Base-by-base conservation (phyloP, 1,140 invertebrate species). In the Meloidogyne exigua region DNA sequence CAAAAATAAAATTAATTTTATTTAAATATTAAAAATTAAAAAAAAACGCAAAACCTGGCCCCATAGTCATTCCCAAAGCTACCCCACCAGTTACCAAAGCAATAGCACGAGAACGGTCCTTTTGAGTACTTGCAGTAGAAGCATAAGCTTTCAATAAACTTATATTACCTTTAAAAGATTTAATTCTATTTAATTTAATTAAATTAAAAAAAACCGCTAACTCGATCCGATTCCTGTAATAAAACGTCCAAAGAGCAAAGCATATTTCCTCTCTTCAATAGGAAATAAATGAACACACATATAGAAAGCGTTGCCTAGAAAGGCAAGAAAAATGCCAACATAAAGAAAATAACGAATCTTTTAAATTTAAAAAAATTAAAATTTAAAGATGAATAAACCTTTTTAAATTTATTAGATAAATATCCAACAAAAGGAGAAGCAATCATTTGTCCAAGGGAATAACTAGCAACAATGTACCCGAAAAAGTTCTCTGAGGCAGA, bases 301-400 rank as follows among this genome's bases (percentile, higher is more conserved):
- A 69, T 84, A 86, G 10, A 79, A 18, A n/a, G 77, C 32, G 44
- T 84, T 84, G 28, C 83, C 83, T 42, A 69, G 13, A 65, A 84
- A 66, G 63, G 79, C 84, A 11, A 86, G 26, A 12, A 68, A 21
- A 5, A 85, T 68, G n/a, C 84, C 81, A 63, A 77, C 62, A 32
- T 84, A 68, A 9, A 83, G 28, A 0, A 76, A 68, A 21, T 75
- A 25, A 57, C 68, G 72, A 28, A 77, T 78, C 62, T 73, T 36
- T 63, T n/a, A n/a, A 23, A 28, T 21, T 15, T 13, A n/a, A n/a
- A 32, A 2, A 72, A 57, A 13, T 13, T 26, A 39, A 18, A 32
- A 39, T 23, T 12, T 15, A 57, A 57, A 5, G 4, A 25, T 28
- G 11, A 39, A 3, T 32, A 18, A 18, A 80, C 67, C 39, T 80